These are phyloP conservation scores for Pitta sordida DNA, from an alignment of 2,113 vertebrate species.

Conservation along the genomic window DNA sequence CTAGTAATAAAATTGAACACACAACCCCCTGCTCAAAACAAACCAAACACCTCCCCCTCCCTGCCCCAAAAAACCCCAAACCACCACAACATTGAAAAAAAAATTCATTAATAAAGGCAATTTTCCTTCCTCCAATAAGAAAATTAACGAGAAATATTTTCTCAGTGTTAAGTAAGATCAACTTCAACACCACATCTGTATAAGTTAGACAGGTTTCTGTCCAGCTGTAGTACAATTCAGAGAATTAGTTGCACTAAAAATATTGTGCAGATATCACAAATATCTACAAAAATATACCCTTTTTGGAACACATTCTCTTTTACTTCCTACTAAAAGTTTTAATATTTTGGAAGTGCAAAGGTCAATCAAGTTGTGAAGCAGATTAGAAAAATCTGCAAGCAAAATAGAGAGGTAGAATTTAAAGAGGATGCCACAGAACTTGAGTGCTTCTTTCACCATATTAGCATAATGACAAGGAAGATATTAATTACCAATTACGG, in stretches of 20 bases:
- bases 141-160: not conserved
- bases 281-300: not conserved
- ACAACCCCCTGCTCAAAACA: not conserved
- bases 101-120: not conserved
- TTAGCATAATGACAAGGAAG: not conserved
- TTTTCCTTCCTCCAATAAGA: not conserved
- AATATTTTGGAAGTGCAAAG: not conserved
- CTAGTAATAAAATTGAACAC: not conserved
- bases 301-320: not conserved
- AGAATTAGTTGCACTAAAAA: not conserved
- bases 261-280: too few species aligned
- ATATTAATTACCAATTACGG: not conserved
- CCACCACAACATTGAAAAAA: not conserved
- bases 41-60: too few species aligned
- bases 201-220: not conserved
- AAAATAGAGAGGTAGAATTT: not conserved
- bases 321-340: not conserved
- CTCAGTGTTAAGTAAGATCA: not conserved
- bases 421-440: not conserved
- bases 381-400: not conserved
- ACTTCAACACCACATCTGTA: rapidly evolving
- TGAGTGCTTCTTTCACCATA: not conserved
- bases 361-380: not conserved
- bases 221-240: not conserved
- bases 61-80: not conserved